These are phyloP conservation scores for Neofelis nebulosa DNA, from an alignment of 2,113 vertebrate genomes.

Conservation along the genomic window DNA sequence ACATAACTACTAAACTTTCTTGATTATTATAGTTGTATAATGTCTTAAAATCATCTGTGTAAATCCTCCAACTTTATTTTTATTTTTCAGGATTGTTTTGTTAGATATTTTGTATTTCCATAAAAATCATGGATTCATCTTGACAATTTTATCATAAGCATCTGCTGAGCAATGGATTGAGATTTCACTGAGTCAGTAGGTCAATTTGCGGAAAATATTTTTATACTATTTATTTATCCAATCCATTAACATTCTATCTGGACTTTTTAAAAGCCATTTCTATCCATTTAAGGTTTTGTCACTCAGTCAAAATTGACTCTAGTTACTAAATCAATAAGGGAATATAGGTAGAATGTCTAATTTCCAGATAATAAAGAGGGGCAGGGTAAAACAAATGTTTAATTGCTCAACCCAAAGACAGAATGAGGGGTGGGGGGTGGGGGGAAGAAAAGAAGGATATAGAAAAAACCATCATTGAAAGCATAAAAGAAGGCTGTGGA, in stretches of 20 bases:
- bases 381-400: background rate
- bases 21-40: background rate
- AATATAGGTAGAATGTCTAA: background rate
- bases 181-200: background rate
- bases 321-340: background rate
- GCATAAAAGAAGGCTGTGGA: background rate
- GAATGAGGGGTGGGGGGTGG: background rate
- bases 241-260: background rate
- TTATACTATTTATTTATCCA: background rate
- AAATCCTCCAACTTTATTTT: background rate
- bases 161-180: background rate
- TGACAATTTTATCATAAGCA: background rate
- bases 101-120: background rate
- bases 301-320: background rate
- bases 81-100: background rate
- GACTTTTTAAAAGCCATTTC: background rate
- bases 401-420: background rate
- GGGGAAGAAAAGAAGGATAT: background rate
- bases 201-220: background rate
- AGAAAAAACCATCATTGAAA: background rate
- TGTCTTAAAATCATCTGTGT: background rate
- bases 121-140: constrained; percentile 3
- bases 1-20: background rate
- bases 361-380: background rate
- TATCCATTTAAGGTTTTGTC: background rate